Percentiles rank a stretch among this genome's conserved stretches.
Conservation (phyloP, 2,113 vertebrate species). For the Passer domesticus region DNA sequence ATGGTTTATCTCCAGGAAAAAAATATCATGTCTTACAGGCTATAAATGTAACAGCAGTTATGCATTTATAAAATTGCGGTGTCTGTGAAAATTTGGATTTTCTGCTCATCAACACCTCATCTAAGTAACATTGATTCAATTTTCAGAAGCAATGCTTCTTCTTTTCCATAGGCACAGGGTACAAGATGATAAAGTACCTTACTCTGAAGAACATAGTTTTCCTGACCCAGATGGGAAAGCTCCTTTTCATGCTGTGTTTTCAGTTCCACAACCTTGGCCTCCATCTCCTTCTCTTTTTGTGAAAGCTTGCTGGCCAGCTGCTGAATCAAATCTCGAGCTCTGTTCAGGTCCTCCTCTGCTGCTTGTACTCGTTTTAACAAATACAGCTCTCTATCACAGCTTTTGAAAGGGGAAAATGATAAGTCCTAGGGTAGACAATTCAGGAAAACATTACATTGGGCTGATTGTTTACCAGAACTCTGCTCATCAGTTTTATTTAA, state of each 20-base stretch:
- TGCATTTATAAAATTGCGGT: background rate
- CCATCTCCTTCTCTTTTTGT: slow-evolving; percentile 76
- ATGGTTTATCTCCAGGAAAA: background rate
- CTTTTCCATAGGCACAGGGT: background rate
- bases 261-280: slow-evolving; percentile 65
- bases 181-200: slow-evolving; percentile 76
- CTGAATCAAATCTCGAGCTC: slow-evolving; percentile 66
- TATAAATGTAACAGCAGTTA: background rate
- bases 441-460: background rate
- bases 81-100: background rate
- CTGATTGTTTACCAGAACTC: background rate
- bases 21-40: background rate
- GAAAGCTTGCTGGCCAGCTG: slow-evolving; percentile 74
- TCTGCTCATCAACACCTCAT: background rate
- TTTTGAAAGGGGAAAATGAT: slow-evolving; percentile 19
- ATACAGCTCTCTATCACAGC: slow-evolving; percentile 65
- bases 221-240: slow-evolving; percentile 78
- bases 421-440: slow-evolving; percentile 52
- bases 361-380: slow-evolving; percentile 72
- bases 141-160: background rate
- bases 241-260: slow-evolving; percentile 77
- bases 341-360: slow-evolving; percentile 71
- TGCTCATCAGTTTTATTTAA: background rate
- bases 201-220: slow-evolving; percentile 87
- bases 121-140: background rate